These are phyloP conservation scores for Ramphastos sulfuratus DNA, from an alignment of 2,113 vertebrate species.

Conservation along the genomic window DNA sequence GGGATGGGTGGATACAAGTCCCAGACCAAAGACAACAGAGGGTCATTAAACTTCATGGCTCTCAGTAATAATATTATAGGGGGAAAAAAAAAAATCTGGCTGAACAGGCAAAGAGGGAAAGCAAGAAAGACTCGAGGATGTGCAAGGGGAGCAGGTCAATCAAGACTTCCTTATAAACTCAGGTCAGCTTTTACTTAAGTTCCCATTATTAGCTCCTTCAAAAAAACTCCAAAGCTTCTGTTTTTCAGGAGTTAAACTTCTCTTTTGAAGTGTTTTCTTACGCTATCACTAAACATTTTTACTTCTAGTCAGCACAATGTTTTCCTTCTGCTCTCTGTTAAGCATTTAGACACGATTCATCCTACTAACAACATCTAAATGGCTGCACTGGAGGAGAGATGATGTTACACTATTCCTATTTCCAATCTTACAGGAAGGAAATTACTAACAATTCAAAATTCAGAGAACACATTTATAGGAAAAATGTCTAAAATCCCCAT, in stretches of 20 bases:
- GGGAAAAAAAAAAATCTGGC: not conserved
- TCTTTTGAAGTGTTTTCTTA: not conserved
- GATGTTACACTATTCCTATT: not conserved
- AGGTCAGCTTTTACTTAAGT: not conserved
- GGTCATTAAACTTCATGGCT: not conserved
- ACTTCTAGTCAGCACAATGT: not conserved
- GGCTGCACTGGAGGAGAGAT: not conserved
- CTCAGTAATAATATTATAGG: not conserved
- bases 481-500: not conserved
- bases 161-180: not conserved
- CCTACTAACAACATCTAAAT: not conserved
- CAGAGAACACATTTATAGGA: not conserved
- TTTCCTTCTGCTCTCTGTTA: not conserved
- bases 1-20: not conserved
- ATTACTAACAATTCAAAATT: not conserved
- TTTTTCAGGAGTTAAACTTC: not conserved
- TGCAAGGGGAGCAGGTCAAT: not conserved
- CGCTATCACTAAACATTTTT: not conserved
- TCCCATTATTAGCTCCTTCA: not conserved
- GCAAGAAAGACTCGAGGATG: not conserved
- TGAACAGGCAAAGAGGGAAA: not conserved
- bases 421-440: not conserved
- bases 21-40: not conserved
- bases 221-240: not conserved
- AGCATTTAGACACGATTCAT: not conserved